Percentiles rank a stretch among this genome's conserved stretches.
Evolutionary conservation across 2,797 vertebrate species (phyloP).

Genomic region (Argentina silus): DNA sequence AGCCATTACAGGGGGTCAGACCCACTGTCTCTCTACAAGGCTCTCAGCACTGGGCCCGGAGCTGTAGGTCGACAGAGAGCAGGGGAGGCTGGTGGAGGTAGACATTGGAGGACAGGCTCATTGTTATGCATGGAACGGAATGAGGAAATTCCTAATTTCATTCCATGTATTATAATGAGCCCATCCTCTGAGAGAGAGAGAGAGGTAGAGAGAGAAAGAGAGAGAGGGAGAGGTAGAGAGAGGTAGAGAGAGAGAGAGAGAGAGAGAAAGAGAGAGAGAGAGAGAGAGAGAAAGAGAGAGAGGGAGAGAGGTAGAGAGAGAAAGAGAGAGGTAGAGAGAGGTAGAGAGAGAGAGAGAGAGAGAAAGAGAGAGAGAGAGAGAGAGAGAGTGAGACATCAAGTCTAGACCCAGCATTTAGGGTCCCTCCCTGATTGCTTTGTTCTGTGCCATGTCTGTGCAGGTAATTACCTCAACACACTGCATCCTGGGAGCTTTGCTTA

Average conservation of each 20-base stretch:
- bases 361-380: conserved; percentile 50
- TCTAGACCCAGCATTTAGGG: conserved; percentile 79
- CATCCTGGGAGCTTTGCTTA: conserved; percentile 57
- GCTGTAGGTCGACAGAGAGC: too few species aligned
- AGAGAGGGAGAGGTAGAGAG: too few species aligned
- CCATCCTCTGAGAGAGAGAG: too few species aligned
- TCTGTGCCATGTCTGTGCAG: conserved; percentile 76
- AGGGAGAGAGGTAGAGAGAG: conserved; percentile 63
- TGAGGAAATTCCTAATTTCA: too few species aligned
- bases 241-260: neutral
- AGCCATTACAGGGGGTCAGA: conserved; percentile 68
- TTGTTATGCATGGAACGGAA: too few species aligned
- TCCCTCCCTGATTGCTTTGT: conserved; percentile 80
- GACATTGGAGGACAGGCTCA: too few species aligned
- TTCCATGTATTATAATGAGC: too few species aligned
- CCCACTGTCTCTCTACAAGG: conserved; percentile 66
- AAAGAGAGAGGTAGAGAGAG: conserved; percentile 49
- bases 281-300: neutral
- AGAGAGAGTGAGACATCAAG: conserved; percentile 70
- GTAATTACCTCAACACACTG: conserved; percentile 79
- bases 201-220: too few species aligned
- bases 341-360: conserved; percentile 42
- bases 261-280: conserved; percentile 9
- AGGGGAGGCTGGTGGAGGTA: too few species aligned
- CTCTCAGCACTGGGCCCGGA: too few species aligned